Conservation (phyloP, 1,140 invertebrate genomes). For the Penaeus vannamei region DNA sequence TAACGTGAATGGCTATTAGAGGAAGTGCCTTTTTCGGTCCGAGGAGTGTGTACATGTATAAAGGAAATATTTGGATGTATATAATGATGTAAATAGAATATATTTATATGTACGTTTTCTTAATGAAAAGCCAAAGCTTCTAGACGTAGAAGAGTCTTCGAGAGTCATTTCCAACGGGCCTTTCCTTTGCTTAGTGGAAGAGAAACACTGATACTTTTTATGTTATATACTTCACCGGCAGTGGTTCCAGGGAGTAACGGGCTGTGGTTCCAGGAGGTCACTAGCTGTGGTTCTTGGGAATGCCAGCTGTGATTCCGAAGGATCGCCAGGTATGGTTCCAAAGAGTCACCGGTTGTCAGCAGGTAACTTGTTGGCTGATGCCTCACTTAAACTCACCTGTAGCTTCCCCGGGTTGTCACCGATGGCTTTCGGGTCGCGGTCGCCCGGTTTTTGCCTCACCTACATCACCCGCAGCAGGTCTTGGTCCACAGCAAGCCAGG, state of each 20-base stretch:
- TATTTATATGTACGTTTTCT: slow-evolving; percentile 66
- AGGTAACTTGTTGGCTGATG: slow-evolving; percentile 24
- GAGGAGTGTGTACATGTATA: slow-evolving; percentile 63
- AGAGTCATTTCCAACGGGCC: slow-evolving; percentile 61
- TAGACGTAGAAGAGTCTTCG: slow-evolving; percentile 62
- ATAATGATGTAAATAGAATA: slow-evolving; percentile 63
- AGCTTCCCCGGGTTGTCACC: not conserved
- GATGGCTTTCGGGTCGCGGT: too few relatives aligned
- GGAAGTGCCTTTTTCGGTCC: slow-evolving; percentile 65
- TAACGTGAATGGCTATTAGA: slow-evolving; percentile 64
- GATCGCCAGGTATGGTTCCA: not conserved
- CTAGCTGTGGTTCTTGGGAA: slow-evolving; percentile 49
- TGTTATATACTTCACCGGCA: slow-evolving; percentile 42
- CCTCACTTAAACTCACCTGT: slow-evolving; percentile 21
- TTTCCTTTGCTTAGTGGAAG: slow-evolving; percentile 64
- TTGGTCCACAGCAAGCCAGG: not conserved
- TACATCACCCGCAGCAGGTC: not conserved
- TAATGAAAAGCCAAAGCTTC: slow-evolving; percentile 66
- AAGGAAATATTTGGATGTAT: slow-evolving; percentile 63
- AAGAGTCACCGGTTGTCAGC: slow-evolving; percentile 36
- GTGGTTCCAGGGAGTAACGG: slow-evolving; percentile 46
- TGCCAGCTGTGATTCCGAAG: slow-evolving; percentile 44
- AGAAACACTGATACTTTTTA: slow-evolving; percentile 58
- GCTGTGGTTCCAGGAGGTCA: slow-evolving; percentile 50
- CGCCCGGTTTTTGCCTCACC: not conserved